phyloP scores from a whole-genome alignment of 2,797 vertebrate genomes.

The Thaleichthys pacificus region DNA sequence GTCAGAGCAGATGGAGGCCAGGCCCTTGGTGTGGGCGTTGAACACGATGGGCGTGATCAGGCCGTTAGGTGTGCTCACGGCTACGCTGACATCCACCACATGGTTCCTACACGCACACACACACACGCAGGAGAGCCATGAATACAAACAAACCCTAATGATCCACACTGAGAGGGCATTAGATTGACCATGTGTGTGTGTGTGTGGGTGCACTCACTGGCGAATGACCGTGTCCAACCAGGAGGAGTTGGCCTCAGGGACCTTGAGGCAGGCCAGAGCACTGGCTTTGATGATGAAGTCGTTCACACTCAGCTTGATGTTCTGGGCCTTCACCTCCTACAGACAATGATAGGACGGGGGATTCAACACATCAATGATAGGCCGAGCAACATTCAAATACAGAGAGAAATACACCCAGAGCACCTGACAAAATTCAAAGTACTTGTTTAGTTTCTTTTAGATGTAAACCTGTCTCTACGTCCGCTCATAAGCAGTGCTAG shows the following conservation, averaged over 20 bases:
- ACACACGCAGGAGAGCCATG: background rate
- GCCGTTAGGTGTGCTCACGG: conserved; percentile 90
- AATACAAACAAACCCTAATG: background rate
- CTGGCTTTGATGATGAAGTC: conserved; percentile 98
- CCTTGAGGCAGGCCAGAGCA: conserved; percentile 92
- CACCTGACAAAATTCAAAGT: background rate
- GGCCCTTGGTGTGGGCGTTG: conserved; percentile 92
- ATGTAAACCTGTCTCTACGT: background rate
- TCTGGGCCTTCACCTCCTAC: conserved; percentile 87
- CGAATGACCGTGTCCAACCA: conserved; percentile 98
- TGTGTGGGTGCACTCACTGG: conserved; percentile 81
- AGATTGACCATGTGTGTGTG: background rate
- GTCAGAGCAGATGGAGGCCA: conserved; percentile 86
- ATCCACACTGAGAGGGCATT: background rate
- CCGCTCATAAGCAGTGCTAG: too few species aligned
- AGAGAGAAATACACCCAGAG: background rate
- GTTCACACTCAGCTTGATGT: conserved; percentile 93
- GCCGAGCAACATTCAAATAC: background rate
- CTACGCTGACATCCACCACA: conserved; percentile 92
- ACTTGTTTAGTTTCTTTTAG: too few species aligned
- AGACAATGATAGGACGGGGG: conserved; percentile 7
- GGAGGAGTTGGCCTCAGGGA: conserved; percentile 97
- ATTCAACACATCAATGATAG: background rate
- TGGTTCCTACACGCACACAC: conserved; percentile 82
- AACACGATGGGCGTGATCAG: conserved; percentile 98